A percentile compares a stretch with the other conserved stretches of the same genome.
These are phyloP conservation scores for Drosophila bocki DNA, from an alignment of 1,140 invertebrate genomes.

Conservation along the genomic window DNA sequence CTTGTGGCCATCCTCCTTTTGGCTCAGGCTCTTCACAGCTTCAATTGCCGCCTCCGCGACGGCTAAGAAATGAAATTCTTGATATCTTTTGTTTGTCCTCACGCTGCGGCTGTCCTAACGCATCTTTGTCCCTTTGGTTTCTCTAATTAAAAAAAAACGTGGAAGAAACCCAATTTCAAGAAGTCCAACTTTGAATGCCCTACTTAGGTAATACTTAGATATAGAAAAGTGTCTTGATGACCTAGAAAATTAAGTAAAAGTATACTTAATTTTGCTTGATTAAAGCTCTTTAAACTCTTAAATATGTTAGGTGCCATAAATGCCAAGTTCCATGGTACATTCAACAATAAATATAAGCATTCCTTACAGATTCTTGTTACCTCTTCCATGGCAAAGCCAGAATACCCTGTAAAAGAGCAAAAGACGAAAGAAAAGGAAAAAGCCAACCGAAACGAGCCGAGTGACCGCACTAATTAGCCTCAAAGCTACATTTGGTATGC, in stretches of 20 bases:
- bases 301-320: not conserved
- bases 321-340: not conserved
- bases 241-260: not conserved
- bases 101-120: slow-evolving; percentile 69
- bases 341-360: not conserved
- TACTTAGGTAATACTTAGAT: not conserved
- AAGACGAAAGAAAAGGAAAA: slow-evolving; percentile 7
- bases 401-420: not conserved
- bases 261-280: not conserved
- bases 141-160: slow-evolving; percentile 75
- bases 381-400: too few relatives aligned
- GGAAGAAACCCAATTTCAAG: not conserved
- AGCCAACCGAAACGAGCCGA: slow-evolving; percentile 43
- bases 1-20: slow-evolving; percentile 44
- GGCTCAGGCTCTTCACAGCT: slow-evolving; percentile 34
- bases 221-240: not conserved
- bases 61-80: slow-evolving; percentile 82
- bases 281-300: not conserved
- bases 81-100: slow-evolving; percentile 82
- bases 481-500: slow-evolving; percentile 80
- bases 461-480: slow-evolving; percentile 81
- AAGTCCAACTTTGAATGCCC: not conserved
- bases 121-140: slow-evolving; percentile 79
- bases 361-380: not conserved
- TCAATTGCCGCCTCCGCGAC: slow-evolving; percentile 57